phyloP scores from a whole-genome alignment of 2,113 vertebrate genomes.

The Seriola aureovittata region DNA sequence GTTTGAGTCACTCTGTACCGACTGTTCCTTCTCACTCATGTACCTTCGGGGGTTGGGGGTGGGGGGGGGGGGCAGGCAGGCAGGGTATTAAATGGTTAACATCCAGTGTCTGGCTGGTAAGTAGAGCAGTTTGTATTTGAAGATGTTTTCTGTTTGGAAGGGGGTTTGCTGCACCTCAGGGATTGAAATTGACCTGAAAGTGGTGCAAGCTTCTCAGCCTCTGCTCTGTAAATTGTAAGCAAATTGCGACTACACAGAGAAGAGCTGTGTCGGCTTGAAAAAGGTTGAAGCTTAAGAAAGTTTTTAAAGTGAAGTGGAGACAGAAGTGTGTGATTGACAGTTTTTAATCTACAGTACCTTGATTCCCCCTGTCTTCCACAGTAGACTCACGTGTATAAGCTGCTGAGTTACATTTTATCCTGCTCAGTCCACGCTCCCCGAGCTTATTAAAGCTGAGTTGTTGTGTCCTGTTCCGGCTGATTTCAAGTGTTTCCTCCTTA shows the following conservation, averaged over 20 bases:
- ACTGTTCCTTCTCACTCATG: slow-evolving; percentile 27
- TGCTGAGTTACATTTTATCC: slow-evolving; percentile 20
- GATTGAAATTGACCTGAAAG: slow-evolving; percentile 37
- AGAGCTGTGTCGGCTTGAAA: slow-evolving; percentile 27
- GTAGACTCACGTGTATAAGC: slow-evolving; percentile 15
- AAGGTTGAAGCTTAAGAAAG: slow-evolving; percentile 7
- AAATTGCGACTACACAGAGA: slow-evolving; percentile 8
- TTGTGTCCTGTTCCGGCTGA: slow-evolving; percentile 21
- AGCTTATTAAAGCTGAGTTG: slow-evolving; percentile 1
- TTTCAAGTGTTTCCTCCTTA: slow-evolving; percentile 32
- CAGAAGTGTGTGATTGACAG: slow-evolving; percentile 24
- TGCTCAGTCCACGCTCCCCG: neutral
- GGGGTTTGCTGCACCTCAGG: slow-evolving; percentile 17
- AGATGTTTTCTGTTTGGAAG: slow-evolving; percentile 21
- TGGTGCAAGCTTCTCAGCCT: slow-evolving; percentile 2
- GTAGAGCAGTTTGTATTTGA: slow-evolving; percentile 47
- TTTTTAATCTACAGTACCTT: slow-evolving; percentile 34
- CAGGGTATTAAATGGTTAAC: slow-evolving; percentile 12
- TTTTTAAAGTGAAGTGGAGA: slow-evolving; percentile 13
- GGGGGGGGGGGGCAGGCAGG: too few species aligned
- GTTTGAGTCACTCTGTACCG: slow-evolving; percentile 24
- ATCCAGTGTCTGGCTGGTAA: slow-evolving; percentile 31
- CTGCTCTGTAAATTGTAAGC: neutral
- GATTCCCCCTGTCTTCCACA: slow-evolving; percentile 1
- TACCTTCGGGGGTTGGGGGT: neutral